phyloP scores from a whole-genome alignment of 1,140 invertebrate species.

The Melitaea cinxia region DNA sequence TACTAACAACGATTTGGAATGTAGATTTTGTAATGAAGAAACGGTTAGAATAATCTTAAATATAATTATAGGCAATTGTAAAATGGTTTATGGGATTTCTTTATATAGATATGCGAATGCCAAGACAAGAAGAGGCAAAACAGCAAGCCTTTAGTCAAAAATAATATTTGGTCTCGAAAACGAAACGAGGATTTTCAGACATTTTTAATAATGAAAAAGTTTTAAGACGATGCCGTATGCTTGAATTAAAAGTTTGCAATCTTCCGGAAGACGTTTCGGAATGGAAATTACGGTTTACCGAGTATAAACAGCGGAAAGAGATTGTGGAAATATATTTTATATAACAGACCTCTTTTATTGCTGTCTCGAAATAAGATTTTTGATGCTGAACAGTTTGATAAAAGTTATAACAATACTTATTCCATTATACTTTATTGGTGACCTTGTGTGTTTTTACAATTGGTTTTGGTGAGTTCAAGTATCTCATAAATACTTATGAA shows the following conservation, averaged over 20 bases:
- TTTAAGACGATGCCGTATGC: constrained; percentile 20
- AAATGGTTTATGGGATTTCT: no score
- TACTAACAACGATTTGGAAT: no score
- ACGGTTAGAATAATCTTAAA: no score
- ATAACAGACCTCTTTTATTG: constrained; percentile 18
- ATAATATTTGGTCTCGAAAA: constrained; percentile 7
- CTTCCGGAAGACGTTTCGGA: constrained; percentile 23
- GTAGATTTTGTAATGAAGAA: no score
- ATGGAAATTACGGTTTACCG: constrained; percentile 33
- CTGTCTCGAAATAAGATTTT: not conserved
- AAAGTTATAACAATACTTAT: not conserved
- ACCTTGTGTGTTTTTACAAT: not conserved
- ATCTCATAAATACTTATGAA: no score
- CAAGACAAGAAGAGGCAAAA: not conserved
- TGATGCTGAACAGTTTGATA: not conserved
- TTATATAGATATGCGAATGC: no score
- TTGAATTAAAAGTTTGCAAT: constrained; percentile 28
- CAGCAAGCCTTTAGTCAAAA: not conserved
- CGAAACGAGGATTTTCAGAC: constrained; percentile 15
- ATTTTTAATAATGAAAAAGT: constrained; percentile 31
- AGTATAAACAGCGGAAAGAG: constrained; percentile 20
- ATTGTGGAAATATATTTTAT: constrained; percentile 19
- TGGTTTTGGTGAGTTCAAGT: not conserved
- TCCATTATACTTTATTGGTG: not conserved
- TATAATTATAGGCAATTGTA: no score